Base-by-base conservation (phyloP, 2,888 invertebrate species). In the Melangyna quadrimaculata region DNA sequence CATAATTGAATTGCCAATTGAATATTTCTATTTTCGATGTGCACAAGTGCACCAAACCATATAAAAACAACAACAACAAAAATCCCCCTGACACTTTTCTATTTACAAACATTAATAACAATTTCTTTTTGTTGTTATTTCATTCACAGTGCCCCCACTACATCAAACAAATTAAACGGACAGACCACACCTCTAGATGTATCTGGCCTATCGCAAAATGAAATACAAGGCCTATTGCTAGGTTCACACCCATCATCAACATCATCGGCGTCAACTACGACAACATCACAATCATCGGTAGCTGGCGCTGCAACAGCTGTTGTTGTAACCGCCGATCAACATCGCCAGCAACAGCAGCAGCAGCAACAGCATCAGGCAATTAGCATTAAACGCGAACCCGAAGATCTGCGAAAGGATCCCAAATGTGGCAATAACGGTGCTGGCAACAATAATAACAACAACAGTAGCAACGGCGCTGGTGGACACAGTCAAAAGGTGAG, bases 181-280 rank as follows among this genome's bases (percentile, higher is more conserved):
- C 92, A 92, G 90, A 91, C 92, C 92, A 92, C 92, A 91, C 92
- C 92, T 91, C 91, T 92, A 88, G 92, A 92, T 89, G 92, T 92
- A 89, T 91, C 92, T 89, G 91, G 92, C 91, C 92, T 92, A 91
- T 92, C 92, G 90, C 92, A 92, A 90, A 92, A 92, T 91, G 92
- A 92, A 90, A 92, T 92, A 89, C 92, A 92, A 92, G 92, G 92
- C 90, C 90, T 92, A 90, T 89, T 92, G 89, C 92, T 92, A 89
- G 92, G 92, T 90, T 91, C 92, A 90, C 92, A 92, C 92, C 92
- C 92, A 91, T 91, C 91, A 84, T 90, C 92, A 87, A 27, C 88
- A 83, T 89, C 89, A 87, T 89, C 90, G 84, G 90, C 90, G 88
- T 89, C 91, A 87, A 22, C 88, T 87, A 24, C 88, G 87, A 35